Base-by-base conservation (phyloP, 2,797 vertebrate genomes). In the Furcifer pardalis region DNA sequence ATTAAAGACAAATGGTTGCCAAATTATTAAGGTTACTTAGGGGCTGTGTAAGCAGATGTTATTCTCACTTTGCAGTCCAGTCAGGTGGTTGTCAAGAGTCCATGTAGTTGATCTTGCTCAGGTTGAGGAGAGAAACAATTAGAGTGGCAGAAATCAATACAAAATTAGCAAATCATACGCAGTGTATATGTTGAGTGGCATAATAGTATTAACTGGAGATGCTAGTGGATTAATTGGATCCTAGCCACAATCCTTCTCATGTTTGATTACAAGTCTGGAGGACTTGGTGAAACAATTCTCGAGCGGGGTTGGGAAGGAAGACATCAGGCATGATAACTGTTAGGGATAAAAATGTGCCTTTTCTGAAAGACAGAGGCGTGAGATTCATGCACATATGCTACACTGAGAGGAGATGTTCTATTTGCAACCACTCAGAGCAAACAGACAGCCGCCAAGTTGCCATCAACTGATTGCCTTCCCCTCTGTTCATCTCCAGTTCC, bases 351-450 rank as follows among this genome's bases (percentile, higher is more conserved):
- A 77, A 78, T 56, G 62, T 81, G 84, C 65, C 81, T 91, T 71
- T 87, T 87, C 81, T 92, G n/a, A 86, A 90, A 88, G 82, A 2
- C 75, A 76, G 87, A 89, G 82, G 75, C 85, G 81, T 79, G 90
- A 88, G 79, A 81, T 77, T 89, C 77, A 74, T 77, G 81, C 0
- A 0, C 89, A 77, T 87, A 82, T 83, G 89, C 84, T 88, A 69
- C 86, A 88, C 9, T 81, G 83, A 78, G 82, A 89, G 87, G 76
- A 89, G 68, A 72, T 44, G 83, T 66, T 91, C 80, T 87, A 84
- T 86, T 89, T 89, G 85, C 72, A 60, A 81, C 85, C 65, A 4
- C n/a, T 90, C 77, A 87, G 82, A 77, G 75, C 79, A 90, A 90
- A 87, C 75, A 86, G 81, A 42, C 86, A 65, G 85, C 59, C 80